phyloP scores from a whole-genome alignment of 2,113 vertebrate genomes.

The Pterocles gutturalis region DNA sequence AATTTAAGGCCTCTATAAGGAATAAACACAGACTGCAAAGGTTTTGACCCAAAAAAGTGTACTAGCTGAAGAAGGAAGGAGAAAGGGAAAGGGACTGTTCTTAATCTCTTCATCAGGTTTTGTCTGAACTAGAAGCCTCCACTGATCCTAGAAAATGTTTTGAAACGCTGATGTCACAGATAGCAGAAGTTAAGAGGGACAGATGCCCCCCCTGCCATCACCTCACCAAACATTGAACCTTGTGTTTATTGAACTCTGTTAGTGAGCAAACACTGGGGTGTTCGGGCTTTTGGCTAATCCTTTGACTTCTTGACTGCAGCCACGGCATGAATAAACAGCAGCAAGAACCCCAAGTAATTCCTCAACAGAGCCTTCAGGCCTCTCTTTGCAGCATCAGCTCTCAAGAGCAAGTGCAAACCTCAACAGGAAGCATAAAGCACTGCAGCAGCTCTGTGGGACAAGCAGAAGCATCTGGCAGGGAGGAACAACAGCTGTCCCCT shows the following conservation, averaged over 20 bases:
- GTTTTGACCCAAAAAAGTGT: neutral
- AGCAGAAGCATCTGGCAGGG: neutral
- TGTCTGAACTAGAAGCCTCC: neutral
- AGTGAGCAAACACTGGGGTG: neutral
- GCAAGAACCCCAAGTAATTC: neutral
- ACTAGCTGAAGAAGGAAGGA: neutral
- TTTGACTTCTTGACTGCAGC: neutral
- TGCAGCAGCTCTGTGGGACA: neutral
- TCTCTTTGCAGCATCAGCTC: neutral
- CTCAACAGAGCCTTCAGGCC: neutral
- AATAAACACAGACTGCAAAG: neutral
- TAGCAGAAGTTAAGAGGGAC: neutral
- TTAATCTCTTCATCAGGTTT: neutral
- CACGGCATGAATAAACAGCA: neutral
- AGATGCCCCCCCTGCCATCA: neutral
- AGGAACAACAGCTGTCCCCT: neutral
- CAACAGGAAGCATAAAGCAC: accelerated
- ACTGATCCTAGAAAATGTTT: neutral
- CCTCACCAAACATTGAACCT: neutral
- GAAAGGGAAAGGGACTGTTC: neutral
- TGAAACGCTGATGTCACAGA: neutral
- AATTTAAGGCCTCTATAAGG: neutral
- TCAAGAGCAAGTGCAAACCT: neutral
- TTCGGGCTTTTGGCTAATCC: neutral
- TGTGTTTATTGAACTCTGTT: neutral